Evolutionary conservation across 2,888 invertebrate genomes (phyloP).

Genomic region (Alitta virens): DNA sequence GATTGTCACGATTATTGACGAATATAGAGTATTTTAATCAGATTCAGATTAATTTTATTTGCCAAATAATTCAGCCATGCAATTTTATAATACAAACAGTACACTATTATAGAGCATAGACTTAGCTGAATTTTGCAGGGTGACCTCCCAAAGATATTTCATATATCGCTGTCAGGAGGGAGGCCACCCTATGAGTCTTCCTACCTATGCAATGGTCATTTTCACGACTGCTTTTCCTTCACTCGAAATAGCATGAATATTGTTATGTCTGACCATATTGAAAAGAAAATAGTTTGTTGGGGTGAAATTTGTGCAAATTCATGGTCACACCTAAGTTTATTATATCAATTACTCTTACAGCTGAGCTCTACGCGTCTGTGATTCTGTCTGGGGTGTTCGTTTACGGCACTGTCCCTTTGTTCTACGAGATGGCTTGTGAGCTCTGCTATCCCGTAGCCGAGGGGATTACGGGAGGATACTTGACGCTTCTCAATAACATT

Average conservation of each 20-base stretch:
- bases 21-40: too few species aligned
- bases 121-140: too few species aligned
- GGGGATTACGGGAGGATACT: conserved; percentile 11
- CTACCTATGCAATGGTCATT: too few species aligned
- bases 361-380: conserved; percentile 1
- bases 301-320: not conserved
- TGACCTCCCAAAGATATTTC: too few species aligned
- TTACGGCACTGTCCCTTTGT: conserved; percentile 14
- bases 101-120: too few species aligned
- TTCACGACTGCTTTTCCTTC: too few species aligned
- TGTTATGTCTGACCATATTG: not conserved
- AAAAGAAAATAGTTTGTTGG: not conserved
- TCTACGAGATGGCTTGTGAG: conserved; percentile 15
- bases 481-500: conserved; percentile 18
- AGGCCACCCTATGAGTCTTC: too few species aligned
- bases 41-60: too few species aligned
- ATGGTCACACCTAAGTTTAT: not conserved
- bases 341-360: not conserved
- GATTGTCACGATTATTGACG: too few species aligned
- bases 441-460: conserved; percentile 18
- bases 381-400: conserved; percentile 13
- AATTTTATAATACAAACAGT: too few species aligned
- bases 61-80: too few species aligned
- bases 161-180: too few species aligned
- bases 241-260: not conserved